These are phyloP conservation scores for Polydrusus tereticollis DNA, from an alignment of 2,888 invertebrate genomes.

Conservation along the genomic window DNA sequence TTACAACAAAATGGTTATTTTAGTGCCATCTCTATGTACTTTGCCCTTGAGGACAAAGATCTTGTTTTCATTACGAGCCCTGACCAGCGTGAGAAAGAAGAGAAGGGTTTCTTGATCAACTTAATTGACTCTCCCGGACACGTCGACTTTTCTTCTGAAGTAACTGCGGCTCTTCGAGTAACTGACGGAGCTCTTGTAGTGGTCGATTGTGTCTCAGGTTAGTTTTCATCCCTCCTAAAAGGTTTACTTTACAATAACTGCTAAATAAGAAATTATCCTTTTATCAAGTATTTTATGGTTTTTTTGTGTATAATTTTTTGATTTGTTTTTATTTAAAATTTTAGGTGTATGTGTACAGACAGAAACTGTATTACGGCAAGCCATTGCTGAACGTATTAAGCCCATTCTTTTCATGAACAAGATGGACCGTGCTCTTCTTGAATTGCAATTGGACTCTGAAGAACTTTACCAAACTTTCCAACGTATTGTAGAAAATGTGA, in stretches of 20 bases:
- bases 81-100: conserved; percentile 91
- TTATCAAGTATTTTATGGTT: too few species aligned
- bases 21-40: conserved; percentile 99
- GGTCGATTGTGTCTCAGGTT: conserved; percentile 99
- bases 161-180: conserved; percentile 99
- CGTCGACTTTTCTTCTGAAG: conserved; percentile 99
- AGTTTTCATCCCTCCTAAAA: conserved; percentile 59
- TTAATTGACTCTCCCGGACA: conserved; percentile 99
- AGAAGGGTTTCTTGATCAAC: conserved; percentile 99
- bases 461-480: conserved; percentile 99
- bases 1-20: conserved; percentile 51
- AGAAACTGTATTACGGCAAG: conserved; percentile 99
- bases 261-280: too few species aligned
- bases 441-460: conserved; percentile 96
- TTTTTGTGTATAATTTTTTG: not conserved
- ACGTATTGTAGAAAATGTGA: conserved; percentile 99
- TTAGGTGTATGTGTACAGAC: conserved; percentile 99
- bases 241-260: too few species aligned
- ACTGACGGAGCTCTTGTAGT: conserved; percentile 99
- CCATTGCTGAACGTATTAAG: conserved; percentile 99
- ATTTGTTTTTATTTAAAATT: not conserved
- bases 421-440: conserved; percentile 99
- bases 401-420: conserved; percentile 99
- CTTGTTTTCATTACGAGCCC: conserved; percentile 91
- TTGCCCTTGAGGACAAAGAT: conserved; percentile 96